Conservation (phyloP, 2,113 vertebrate genomes). For the Ptilonorhynchus violaceus region DNA sequence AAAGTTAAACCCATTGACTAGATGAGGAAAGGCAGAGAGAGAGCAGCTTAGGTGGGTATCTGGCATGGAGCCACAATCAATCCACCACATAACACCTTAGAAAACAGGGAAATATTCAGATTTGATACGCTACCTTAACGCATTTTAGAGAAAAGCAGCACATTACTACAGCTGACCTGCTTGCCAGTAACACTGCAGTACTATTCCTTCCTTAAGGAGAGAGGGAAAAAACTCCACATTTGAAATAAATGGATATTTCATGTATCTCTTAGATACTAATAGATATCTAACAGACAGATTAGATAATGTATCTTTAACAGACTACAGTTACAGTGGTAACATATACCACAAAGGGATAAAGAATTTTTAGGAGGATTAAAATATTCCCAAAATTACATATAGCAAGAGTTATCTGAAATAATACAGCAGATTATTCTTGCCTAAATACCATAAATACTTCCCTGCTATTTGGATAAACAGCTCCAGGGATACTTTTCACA, state of each 20-base stretch:
- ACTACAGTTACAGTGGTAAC: background rate
- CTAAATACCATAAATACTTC: background rate
- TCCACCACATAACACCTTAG: background rate
- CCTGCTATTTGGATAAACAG: background rate
- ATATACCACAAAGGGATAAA: background rate
- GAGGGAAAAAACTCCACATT: background rate
- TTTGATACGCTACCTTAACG: background rate
- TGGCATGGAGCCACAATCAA: background rate
- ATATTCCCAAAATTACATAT: background rate
- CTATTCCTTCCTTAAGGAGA: background rate
- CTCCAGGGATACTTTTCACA: background rate
- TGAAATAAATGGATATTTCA: background rate
- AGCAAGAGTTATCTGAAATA: background rate
- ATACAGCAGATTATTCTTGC: background rate
- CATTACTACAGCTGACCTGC: background rate
- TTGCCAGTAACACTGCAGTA: background rate
- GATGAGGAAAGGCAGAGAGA: background rate
- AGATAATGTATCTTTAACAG: background rate
- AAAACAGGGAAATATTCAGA: background rate
- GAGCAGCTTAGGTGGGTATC: background rate
- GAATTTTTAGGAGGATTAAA: constrained; percentile 1
- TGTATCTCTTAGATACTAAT: background rate
- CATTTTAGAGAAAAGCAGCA: background rate
- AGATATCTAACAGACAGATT: background rate
- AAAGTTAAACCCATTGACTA: background rate